phyloP scores from a whole-genome alignment of 2,113 vertebrate genomes.

The Microcebus tavaratra region DNA sequence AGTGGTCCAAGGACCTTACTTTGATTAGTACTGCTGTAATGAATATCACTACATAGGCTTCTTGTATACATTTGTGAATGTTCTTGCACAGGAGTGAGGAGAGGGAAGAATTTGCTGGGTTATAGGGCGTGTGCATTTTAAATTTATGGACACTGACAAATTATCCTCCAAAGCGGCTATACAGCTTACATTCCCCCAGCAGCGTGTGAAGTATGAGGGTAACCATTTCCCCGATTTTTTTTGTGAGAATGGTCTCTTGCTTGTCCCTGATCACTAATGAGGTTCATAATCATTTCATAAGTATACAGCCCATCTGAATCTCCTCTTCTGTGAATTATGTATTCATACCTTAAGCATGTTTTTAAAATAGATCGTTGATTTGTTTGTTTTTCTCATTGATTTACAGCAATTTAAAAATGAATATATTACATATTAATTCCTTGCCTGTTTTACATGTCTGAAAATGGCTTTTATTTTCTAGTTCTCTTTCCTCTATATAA shows the following conservation, averaged over 20 bases:
- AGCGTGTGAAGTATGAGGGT: fast-evolving
- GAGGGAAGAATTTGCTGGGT: neutral
- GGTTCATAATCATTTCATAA: neutral
- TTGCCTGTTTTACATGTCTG: neutral
- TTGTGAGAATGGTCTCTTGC: neutral
- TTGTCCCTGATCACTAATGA: neutral
- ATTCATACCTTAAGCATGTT: neutral
- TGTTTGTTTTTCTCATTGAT: constrained; percentile 35
- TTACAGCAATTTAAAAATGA: neutral
- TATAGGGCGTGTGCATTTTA: neutral
- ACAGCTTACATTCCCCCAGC: too few relatives aligned
- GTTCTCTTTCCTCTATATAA: neutral
- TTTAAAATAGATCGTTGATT: neutral
- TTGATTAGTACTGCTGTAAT: neutral
- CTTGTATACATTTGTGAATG: neutral
- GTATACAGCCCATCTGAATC: neutral
- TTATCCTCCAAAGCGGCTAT: neutral
- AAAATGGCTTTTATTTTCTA: neutral
- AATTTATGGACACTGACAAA: neutral
- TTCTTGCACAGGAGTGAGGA: neutral
- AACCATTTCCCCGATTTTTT: neutral
- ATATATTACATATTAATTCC: neutral
- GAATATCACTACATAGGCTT: neutral
- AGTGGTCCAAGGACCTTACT: neutral
- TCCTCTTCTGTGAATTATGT: neutral